A percentile compares a stretch with the other conserved stretches of the same genome.
phyloP scores from a whole-genome alignment of 2,797 vertebrate genomes.

The Epinephelus awoara region DNA sequence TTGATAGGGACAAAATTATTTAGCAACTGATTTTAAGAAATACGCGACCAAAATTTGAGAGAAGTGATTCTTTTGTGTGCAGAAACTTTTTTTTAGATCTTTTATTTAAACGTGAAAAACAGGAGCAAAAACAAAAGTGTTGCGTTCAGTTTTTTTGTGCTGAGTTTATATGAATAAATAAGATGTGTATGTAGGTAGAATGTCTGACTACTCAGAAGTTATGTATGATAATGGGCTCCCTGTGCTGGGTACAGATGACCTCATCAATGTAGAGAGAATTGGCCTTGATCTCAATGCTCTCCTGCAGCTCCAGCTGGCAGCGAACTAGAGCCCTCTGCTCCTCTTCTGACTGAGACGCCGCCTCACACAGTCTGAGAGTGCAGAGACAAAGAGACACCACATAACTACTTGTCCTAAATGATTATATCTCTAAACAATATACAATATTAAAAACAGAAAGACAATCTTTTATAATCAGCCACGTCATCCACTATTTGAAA shows the following conservation, averaged over 20 bases:
- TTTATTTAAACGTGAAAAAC: too few species aligned
- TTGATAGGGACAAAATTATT: too few species aligned
- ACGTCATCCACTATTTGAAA: too few species aligned
- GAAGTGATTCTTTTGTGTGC: too few species aligned
- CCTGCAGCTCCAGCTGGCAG: constrained; percentile 90
- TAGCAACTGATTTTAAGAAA: too few species aligned
- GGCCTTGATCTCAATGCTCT: constrained; percentile 90
- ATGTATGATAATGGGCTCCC: constrained; percentile 85
- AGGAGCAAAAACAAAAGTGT: too few species aligned
- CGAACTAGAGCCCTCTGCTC: constrained; percentile 85
- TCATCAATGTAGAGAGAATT: constrained; percentile 92
- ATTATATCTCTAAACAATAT: neutral
- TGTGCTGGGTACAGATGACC: constrained; percentile 89
- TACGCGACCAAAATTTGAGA: too few species aligned
- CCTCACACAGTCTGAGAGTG: constrained; percentile 84
- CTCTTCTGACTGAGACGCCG: constrained; percentile 81
- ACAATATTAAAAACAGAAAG: neutral
- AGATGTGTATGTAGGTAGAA: neutral
- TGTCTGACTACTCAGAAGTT: constrained; percentile 78
- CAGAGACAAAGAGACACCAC: constrained; percentile 15
- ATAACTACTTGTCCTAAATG: neutral
- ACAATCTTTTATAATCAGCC: too few species aligned
- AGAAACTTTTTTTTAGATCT: too few species aligned
- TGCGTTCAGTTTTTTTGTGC: too few species aligned
- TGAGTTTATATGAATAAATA: neutral